Conservation (phyloP, 2,113 vertebrate genomes). For the Calidris pugnax region DNA sequence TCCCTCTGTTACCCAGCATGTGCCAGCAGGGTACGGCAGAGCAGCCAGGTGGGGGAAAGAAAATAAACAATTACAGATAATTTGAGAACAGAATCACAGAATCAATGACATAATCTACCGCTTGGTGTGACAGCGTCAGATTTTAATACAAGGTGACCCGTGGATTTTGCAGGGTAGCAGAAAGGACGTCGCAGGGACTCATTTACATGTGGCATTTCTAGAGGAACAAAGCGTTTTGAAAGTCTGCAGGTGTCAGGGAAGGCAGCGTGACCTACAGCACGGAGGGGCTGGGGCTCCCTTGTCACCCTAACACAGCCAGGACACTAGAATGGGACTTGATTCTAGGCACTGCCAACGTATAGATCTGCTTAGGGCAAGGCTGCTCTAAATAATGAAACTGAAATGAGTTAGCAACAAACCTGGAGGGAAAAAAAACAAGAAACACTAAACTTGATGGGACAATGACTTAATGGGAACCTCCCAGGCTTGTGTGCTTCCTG, state of each 20-base stretch:
- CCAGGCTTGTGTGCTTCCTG: background rate
- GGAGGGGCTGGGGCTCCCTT: accelerated
- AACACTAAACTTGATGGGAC: background rate
- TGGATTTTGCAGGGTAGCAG: background rate
- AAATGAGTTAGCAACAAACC: background rate
- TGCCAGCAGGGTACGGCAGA: background rate
- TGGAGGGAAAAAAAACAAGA: accelerated
- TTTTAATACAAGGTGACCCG: background rate
- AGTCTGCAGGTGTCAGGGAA: background rate
- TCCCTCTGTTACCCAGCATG: background rate
- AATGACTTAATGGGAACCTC: background rate
- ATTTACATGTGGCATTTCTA: background rate
- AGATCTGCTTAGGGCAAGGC: background rate
- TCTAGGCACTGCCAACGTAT: background rate
- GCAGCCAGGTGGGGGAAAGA: background rate
- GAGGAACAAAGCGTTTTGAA: background rate
- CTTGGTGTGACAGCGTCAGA: background rate
- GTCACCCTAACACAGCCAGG: background rate
- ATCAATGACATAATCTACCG: background rate
- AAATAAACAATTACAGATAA: background rate
- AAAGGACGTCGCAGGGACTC: background rate
- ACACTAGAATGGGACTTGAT: background rate
- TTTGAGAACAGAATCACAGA: background rate
- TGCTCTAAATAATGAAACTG: background rate
- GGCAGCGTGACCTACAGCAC: background rate